Conservation (phyloP, 2,888 invertebrate species). For the Eustalomyia histrio region DNA sequence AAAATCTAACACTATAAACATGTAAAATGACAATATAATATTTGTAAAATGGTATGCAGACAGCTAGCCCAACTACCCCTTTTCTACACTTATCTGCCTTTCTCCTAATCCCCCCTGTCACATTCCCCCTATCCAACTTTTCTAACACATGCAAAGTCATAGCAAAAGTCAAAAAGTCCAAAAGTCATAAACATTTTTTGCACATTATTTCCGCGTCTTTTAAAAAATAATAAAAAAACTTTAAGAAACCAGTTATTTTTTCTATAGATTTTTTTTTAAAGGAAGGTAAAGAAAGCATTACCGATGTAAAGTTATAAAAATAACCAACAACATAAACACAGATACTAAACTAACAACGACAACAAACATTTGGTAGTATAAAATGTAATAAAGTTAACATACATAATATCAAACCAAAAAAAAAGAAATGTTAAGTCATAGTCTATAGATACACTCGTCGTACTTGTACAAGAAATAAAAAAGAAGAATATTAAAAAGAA, state of each 20-base stretch:
- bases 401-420: slow-evolving; percentile 31
- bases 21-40: background rate
- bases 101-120: background rate
- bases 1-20: background rate
- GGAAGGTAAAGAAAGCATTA: slow-evolving; percentile 48
- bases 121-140: background rate
- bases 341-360: slow-evolving; percentile 22
- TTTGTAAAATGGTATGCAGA: slow-evolving; percentile 1
- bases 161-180: slow-evolving; percentile 54
- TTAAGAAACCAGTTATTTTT: slow-evolving; percentile 44
- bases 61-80: background rate
- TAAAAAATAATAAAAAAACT: slow-evolving; percentile 21
- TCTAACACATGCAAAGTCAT: slow-evolving; percentile 47
- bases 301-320: slow-evolving; percentile 10
- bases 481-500: slow-evolving; percentile 67
- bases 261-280: slow-evolving; percentile 14
- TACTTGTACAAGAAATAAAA: slow-evolving; percentile 70
- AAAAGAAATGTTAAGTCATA: slow-evolving; percentile 65
- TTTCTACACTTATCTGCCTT: background rate
- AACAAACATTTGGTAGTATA: background rate
- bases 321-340: no score
- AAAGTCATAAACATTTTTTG: slow-evolving; percentile 57
- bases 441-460: slow-evolving; percentile 24
- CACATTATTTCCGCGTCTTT: slow-evolving; percentile 61
- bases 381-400: slow-evolving; percentile 31